Evolutionary conservation across 2,797 vertebrate species (phyloP), one percentile per base, ranked within the genome.

Genomic region (Sebastes taczanowskii): DNA sequence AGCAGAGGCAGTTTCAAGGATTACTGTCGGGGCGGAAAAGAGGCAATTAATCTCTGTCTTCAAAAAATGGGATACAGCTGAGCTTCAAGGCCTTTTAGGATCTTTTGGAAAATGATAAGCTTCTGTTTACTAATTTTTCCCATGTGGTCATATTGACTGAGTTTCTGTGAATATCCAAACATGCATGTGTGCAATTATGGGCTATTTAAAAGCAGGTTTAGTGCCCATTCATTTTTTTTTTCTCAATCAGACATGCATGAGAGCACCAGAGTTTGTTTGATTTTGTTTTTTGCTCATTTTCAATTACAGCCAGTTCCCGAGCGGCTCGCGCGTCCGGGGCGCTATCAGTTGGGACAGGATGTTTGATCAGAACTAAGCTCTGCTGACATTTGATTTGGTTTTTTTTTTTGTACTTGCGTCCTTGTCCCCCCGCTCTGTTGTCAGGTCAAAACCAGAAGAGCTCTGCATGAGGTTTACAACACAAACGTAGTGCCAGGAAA

Each of bases 11-110:
- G 90, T 94, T 93, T 95, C 91, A 93, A 94, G 95, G 95, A 96
- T 96, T 95, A 95, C 94, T 94, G 94, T 93, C 91, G 76, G 88
- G 86, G 86, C 66, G 86, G 93, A 95, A 95, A 94, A 92, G 91
- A 95, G 93, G 93, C 94, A 94, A 96, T 96, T 96, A 95, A 95
- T 96, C 94, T 94, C 90, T 81, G 91, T 90, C 93, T 92, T 89
- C 85, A 90, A 89, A 94, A 92, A 94, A 92, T 88, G 84, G 91
- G 85, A 91, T 94, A 91, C 91, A 93, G 89, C 89, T 86, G 90
- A 95, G 92, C 90, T 91, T 93, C 90, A 88, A 95, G 93, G 94
- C 89, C 93, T 94, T 67, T 80, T 69, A 80, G 88, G 89, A 90
- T 92, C 85, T 94, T 91, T 91, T 87, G 72, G 86, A 85, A 87